Conservation (phyloP, 2,888 invertebrate species). For the Galeruca laticollis region DNA sequence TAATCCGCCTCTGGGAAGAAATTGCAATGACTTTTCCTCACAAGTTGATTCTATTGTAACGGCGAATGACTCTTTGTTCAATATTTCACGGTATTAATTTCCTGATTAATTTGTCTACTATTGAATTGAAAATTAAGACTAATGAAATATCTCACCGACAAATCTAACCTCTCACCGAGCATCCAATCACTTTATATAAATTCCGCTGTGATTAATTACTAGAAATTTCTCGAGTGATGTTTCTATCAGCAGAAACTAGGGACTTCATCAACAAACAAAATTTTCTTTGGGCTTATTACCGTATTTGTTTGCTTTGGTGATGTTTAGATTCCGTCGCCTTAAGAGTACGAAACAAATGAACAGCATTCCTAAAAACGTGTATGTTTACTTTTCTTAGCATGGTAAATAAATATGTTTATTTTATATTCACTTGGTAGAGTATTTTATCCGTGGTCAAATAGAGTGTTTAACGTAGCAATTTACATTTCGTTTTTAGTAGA, state of each 20-base stretch:
- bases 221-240: conserved; percentile 13
- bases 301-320: conserved; percentile 24
- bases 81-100: conserved; percentile 6
- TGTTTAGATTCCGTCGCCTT: conserved; percentile 30
- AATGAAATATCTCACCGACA: conserved; percentile 8
- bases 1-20: neutral
- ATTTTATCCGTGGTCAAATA: conserved; percentile 45
- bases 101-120: neutral
- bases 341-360: conserved; percentile 40
- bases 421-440: conserved; percentile 43
- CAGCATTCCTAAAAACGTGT: conserved; percentile 37
- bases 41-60: neutral
- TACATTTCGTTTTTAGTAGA: conserved; percentile 32
- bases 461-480: conserved; percentile 44
- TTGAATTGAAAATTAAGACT: neutral
- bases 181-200: neutral
- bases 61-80: neutral
- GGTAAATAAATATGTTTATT: conserved; percentile 47
- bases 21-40: too few species aligned
- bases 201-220: neutral
- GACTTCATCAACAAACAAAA: conserved; percentile 36
- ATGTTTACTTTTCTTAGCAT: conserved; percentile 37
- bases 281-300: conserved; percentile 28
- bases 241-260: conserved; percentile 24
- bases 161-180: neutral